Evolutionary conservation across 2,113 vertebrate genomes (phyloP).

Genomic region (Alaudala cheleensis): DNA sequence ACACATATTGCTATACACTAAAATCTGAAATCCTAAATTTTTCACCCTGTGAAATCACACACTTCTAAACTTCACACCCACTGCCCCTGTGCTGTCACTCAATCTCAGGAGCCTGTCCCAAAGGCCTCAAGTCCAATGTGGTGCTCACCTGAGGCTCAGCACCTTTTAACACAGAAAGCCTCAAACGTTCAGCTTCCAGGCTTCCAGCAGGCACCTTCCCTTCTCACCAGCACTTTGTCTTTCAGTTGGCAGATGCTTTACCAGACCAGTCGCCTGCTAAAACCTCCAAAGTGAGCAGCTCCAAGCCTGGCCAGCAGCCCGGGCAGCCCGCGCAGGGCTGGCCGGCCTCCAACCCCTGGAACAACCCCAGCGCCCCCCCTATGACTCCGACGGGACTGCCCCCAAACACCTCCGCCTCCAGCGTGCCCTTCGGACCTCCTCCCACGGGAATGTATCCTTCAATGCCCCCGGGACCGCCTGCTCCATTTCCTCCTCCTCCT

Average conservation of each 20-base stretch:
- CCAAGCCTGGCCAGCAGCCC: constrained; percentile 70
- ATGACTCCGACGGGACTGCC: constrained; percentile 72
- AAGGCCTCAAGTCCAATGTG: too few relatives aligned
- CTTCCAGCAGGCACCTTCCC: neutral
- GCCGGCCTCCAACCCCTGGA: constrained; percentile 76
- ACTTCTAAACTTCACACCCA: too few relatives aligned
- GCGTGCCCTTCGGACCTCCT: constrained; percentile 78
- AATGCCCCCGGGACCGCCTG: constrained; percentile 78
- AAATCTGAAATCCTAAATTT: too few relatives aligned
- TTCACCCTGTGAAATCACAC: too few relatives aligned
- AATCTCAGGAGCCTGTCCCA: too few relatives aligned
- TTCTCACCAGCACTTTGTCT: constrained; percentile 37
- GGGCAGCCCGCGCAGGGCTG: constrained; percentile 72
- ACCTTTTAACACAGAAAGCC: too few relatives aligned
- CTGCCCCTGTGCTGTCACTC: too few relatives aligned
- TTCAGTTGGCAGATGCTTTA: constrained; percentile 81
- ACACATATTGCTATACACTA: too few relatives aligned
- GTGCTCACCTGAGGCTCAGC: too few relatives aligned
- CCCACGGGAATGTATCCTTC: constrained; percentile 81
- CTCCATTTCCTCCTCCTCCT: constrained; percentile 77
- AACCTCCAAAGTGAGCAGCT: constrained; percentile 74
- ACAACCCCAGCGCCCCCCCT: constrained; percentile 74
- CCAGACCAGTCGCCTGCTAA: constrained; percentile 78
- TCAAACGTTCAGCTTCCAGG: too few relatives aligned
- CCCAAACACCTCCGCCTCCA: constrained; percentile 69